A percentile compares a stretch with the other conserved stretches of the same genome.
Evolutionary conservation across 1,140 invertebrate species (phyloP).

Genomic region (Halesus radiatus): DNA sequence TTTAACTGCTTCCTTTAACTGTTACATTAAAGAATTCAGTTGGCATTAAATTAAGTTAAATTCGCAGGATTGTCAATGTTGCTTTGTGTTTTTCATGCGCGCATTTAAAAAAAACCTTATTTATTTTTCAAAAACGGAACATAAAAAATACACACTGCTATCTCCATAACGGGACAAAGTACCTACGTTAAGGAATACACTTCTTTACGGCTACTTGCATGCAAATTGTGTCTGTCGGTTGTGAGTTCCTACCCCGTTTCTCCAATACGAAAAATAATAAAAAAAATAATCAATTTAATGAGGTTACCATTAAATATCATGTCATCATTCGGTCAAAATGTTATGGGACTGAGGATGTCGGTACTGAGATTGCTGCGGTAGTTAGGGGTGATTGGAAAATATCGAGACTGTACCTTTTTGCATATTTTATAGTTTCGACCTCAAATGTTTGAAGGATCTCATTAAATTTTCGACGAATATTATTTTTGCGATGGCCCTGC

Average conservation of each 20-base stretch:
- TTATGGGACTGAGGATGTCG: constrained; percentile 17
- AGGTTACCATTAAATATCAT: constrained; percentile 54
- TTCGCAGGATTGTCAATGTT: too few species aligned
- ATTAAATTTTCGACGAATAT: too few species aligned
- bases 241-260: not conserved
- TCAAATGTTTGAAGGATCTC: not conserved
- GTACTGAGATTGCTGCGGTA: not conserved
- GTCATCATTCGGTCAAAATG: constrained; percentile 51
- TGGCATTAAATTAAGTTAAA: too few species aligned
- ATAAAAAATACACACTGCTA: constrained; percentile 2
- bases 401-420: not conserved
- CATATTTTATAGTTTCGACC: not conserved
- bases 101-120: too few species aligned
- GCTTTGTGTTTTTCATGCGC: too few species aligned
- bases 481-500: too few species aligned
- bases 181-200: constrained; percentile 49
- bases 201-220: constrained; percentile 54
- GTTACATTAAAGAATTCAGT: too few species aligned
- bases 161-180: constrained; percentile 51
- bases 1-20: too few species aligned
- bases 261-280: constrained; percentile 47
- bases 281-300: constrained; percentile 50
- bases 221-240: constrained; percentile 51
- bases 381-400: constrained; percentile 11
- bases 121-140: too few species aligned